These are phyloP conservation scores for Sycophila texana DNA, from an alignment of 2,888 invertebrate genomes.

Conservation along the genomic window DNA sequence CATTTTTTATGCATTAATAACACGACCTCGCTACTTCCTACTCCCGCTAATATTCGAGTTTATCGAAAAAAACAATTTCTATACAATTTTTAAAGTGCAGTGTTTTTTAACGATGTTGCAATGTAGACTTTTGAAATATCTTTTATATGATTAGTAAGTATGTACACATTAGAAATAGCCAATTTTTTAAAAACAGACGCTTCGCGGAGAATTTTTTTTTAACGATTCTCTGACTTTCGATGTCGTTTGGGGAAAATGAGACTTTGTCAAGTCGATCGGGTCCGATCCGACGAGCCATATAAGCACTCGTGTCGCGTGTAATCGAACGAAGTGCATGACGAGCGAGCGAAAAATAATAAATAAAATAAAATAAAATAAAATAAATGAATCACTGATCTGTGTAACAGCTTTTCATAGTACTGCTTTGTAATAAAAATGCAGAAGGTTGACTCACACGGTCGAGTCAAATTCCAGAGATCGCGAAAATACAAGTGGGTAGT, in stretches of 20 bases:
- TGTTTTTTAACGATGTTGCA: too few relatives aligned
- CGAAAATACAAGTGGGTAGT: not conserved
- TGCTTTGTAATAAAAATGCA: slow-evolving; percentile 47
- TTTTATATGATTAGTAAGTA: not conserved
- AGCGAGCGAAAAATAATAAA: not conserved
- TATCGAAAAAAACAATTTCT: not conserved
- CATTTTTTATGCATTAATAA: not conserved
- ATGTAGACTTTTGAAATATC: not conserved
- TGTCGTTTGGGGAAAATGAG: not conserved
- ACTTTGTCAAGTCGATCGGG: not conserved
- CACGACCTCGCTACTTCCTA: too few relatives aligned
- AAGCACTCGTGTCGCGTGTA: slow-evolving; percentile 28
- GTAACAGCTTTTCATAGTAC: slow-evolving; percentile 20
- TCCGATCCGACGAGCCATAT: slow-evolving; percentile 33
- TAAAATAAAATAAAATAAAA: not conserved
- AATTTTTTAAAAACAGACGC: not conserved
- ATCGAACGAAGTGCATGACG: slow-evolving; percentile 36
- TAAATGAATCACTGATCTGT: slow-evolving; percentile 2
- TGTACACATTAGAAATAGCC: too few relatives aligned
- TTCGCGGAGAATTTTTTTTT: too few relatives aligned
- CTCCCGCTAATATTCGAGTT: too few relatives aligned
- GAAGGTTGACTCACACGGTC: not conserved
- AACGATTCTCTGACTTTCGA: slow-evolving; percentile 13
- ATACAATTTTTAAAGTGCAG: too few relatives aligned
- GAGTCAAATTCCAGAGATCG: slow-evolving; percentile 19